Base-by-base conservation (phyloP, 2,797 vertebrate species). In the Syndactyla subalaris region DNA sequence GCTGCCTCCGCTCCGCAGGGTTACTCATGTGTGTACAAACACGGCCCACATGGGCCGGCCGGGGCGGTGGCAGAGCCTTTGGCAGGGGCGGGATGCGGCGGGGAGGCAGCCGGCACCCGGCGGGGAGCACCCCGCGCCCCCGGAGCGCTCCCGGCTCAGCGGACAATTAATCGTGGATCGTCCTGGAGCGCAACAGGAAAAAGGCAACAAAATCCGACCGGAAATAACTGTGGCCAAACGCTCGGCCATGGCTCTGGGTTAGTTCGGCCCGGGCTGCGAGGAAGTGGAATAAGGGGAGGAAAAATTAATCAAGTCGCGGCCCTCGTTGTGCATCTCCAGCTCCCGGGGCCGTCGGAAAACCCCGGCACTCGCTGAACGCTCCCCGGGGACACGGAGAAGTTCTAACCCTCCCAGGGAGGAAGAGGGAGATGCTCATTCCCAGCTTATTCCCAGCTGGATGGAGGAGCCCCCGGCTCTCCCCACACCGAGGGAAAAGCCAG, bases 141-240 rank as follows among this genome's bases (percentile, higher is more conserved):
- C 39, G 39, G 13, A 5, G 38, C 34, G 45, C 39, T 59, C 92
- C 55, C 86, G 10, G 58, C 0, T 17, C 14, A 70, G 74, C 61
- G 70, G 85, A 6, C 23, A 54, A 68, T 5, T 7, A 29, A 70
- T 48, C 39, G 68, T 3, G 90, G 48, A 63, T 70, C 48, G 38
- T 41, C 62, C 39, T 8, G n/a, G 4, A 59, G 65, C 49, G 74
- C 34, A 84, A 81, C 74, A 63, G 91, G 92, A 41, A 77, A 91
- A 83, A 73, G 79, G 49, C 43, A 84, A 76, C 45, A 66, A 83
- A 86, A 86, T 59, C 26, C 32, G 84, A 76, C 73, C 90, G 96
- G 95, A 94, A 95, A 95, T 36, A 16, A 20, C 34, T 4, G 81
- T 6, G 71, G 94, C 96, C 94, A 68, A 89, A 68, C 2, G 41